Conservation (phyloP, 2,113 vertebrate species). For the Cnemophilus loriae region DNA sequence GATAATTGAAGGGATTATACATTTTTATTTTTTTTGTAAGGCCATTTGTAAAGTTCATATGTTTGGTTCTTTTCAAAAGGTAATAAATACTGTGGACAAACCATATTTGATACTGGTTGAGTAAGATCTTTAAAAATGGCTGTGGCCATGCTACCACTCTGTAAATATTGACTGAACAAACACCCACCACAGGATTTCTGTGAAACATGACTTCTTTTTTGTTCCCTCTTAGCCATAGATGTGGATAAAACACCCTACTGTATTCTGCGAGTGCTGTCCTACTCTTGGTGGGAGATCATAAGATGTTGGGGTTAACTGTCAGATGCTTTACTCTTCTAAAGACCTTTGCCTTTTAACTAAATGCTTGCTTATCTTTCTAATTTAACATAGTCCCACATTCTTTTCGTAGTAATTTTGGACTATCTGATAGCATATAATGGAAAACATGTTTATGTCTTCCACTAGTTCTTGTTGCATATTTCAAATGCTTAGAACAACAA, state of each 20-base stretch:
- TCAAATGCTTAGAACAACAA: conserved; percentile 87
- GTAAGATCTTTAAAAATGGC: background rate
- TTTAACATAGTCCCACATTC: conserved; percentile 82
- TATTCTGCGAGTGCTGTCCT: conserved; percentile 19
- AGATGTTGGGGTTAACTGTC: conserved; percentile 76
- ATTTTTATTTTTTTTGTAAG: background rate
- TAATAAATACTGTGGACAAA: background rate
- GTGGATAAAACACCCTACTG: background rate
- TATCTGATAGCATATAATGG: conserved; percentile 87
- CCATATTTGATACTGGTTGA: background rate
- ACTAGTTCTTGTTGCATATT: conserved; percentile 80
- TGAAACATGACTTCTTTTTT: background rate
- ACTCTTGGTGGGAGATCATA: conserved; percentile 60
- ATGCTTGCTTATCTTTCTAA: conserved; percentile 84
- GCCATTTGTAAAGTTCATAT: background rate
- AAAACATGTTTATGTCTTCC: conserved; percentile 83
- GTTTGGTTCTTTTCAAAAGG: background rate
- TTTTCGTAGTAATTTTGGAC: conserved; percentile 83
- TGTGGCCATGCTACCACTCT: background rate
- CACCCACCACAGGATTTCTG: background rate
- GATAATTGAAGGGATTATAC: background rate
- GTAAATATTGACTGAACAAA: conserved; percentile 17
- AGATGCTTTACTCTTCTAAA: conserved; percentile 79
- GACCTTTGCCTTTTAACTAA: conserved; percentile 81
- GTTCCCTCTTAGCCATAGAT: background rate